These are phyloP conservation scores for Ammospiza nelsoni DNA, from an alignment of 2,113 vertebrate species.

Conservation along the genomic window DNA sequence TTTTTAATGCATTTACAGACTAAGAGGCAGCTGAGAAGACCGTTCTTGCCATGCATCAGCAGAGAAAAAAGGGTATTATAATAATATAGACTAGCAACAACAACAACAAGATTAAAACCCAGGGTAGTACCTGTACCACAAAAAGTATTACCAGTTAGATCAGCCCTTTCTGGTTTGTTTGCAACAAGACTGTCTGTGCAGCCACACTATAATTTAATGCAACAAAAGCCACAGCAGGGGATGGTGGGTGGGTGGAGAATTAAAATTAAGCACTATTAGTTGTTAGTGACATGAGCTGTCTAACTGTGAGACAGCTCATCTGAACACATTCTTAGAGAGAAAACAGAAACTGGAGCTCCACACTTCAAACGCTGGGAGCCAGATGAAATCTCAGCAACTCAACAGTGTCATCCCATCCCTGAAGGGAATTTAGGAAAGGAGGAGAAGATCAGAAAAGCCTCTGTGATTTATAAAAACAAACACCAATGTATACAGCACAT, in stretches of 20 bases:
- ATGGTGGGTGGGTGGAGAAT: not conserved
- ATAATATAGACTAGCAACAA: not conserved
- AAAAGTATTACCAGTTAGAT: not conserved
- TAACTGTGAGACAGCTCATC: not conserved
- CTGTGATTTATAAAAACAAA: not conserved
- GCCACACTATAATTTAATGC: not conserved
- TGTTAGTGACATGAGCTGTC: not conserved
- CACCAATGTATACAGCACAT: not conserved
- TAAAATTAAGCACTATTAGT: not conserved
- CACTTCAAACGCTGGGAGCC: not conserved
- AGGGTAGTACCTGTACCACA: not conserved
- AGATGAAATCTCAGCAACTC: not conserved
- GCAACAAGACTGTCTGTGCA: not conserved
- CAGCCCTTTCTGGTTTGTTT: not conserved
- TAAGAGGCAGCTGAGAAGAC: not conserved
- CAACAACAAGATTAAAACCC: not conserved
- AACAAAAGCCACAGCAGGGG: not conserved
- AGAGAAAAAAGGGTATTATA: not conserved
- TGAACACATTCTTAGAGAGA: not conserved
- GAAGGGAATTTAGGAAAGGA: not conserved
- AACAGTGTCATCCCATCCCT: not conserved
- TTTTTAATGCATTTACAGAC: not conserved
- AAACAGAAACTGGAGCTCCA: not conserved
- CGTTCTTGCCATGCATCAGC: not conserved
- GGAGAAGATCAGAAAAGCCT: not conserved